phyloP scores from a whole-genome alignment of 2,113 vertebrate genomes.

The Salvelinus fontinalis region DNA sequence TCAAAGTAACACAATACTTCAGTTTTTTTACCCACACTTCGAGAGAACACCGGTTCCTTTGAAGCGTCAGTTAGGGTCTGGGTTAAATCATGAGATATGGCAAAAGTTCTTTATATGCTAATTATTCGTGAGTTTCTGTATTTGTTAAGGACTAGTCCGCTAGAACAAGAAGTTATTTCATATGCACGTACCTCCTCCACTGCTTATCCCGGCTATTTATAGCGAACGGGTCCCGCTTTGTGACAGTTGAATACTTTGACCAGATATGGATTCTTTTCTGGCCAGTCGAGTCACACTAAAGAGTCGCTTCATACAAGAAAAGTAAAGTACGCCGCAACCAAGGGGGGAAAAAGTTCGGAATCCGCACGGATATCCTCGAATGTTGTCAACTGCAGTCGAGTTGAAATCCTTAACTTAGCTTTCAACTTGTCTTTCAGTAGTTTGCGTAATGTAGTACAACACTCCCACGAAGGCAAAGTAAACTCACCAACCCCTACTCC shows the following conservation, averaged over 20 bases:
- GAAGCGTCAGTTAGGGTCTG: not conserved
- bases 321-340: not conserved
- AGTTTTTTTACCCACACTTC: not conserved
- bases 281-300: slow-evolving; percentile 53
- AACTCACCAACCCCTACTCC: slow-evolving; percentile 15
- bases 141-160: not conserved
- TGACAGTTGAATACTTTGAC: slow-evolving; percentile 87
- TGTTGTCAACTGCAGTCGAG: not conserved
- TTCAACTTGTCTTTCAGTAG: slow-evolving; percentile 51
- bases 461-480: slow-evolving; percentile 61
- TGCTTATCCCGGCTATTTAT: slow-evolving; percentile 71
- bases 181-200: slow-evolving; percentile 69
- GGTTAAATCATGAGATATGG: not conserved
- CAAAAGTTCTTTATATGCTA: not conserved
- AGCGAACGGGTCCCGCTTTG: slow-evolving; percentile 71
- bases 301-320: slow-evolving; percentile 30
- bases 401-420: slow-evolving; percentile 57
- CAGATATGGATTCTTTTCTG: slow-evolving; percentile 83
- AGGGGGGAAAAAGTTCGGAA: not conserved
- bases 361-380: not conserved
- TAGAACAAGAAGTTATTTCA: slow-evolving; percentile 26
- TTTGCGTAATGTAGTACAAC: slow-evolving; percentile 44
- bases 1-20: no score
- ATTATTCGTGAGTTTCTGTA: not conserved
- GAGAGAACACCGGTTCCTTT: not conserved